Percentiles rank a stretch among this genome's conserved stretches.
phyloP scores from a whole-genome alignment of 92 coral and sea anemone species.

The Epizoanthus stellaris region DNA sequence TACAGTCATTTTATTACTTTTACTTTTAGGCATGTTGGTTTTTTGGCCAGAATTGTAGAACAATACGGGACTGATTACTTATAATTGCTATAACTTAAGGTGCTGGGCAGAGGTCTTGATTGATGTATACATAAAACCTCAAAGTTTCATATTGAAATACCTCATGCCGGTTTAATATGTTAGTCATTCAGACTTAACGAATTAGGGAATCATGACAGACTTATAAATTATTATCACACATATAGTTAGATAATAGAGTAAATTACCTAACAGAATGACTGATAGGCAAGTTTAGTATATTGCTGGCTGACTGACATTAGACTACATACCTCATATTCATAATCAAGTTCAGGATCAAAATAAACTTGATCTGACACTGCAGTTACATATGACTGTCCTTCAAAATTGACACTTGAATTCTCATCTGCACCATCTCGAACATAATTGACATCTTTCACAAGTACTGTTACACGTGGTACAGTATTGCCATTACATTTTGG shows the following conservation, averaged over 20 bases:
- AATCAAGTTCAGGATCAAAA: constrained; percentile 96
- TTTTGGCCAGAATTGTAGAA: no score
- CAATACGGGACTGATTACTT: no score
- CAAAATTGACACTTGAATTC: constrained; percentile 57
- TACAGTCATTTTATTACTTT: no score
- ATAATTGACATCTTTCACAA: constrained; percentile 75
- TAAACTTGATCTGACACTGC: constrained; percentile 94
- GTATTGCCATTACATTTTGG: constrained; percentile 50
- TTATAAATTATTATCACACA: background rate
- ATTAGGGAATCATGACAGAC: background rate
- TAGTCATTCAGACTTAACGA: background rate
- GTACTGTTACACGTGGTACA: constrained; percentile 68
- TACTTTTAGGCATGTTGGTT: no score
- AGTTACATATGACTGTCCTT: constrained; percentile 67
- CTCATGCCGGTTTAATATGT: background rate
- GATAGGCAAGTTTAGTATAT: constrained; percentile 40
- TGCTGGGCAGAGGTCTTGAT: background rate
- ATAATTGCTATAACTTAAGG: background rate
- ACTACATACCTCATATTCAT: constrained; percentile 92
- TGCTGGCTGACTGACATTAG: background rate
- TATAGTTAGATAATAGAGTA: constrained; percentile 8
- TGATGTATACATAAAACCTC: background rate
- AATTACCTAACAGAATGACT: constrained; percentile 41
- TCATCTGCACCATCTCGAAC: constrained; percentile 65
- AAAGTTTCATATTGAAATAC: background rate